Conservation (phyloP, 2,113 vertebrate genomes). For the Cranoglanis bouderius region DNA sequence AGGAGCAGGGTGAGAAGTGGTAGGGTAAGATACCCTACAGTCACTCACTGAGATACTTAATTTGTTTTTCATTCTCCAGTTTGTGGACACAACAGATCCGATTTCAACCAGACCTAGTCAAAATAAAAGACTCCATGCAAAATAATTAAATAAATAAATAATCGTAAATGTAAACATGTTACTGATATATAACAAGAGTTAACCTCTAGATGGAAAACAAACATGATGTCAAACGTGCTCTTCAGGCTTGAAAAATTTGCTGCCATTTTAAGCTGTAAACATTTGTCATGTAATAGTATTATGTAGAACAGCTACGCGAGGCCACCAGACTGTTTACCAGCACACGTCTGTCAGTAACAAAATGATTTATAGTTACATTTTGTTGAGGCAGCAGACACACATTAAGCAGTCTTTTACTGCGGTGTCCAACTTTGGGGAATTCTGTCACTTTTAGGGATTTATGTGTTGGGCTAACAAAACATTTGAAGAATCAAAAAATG, state of each 20-base stretch:
- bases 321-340: background rate
- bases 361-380: conserved; percentile 19
- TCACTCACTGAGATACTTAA: background rate
- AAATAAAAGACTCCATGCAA: background rate
- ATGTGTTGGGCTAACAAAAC: background rate
- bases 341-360: background rate
- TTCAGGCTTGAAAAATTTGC: background rate
- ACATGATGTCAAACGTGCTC: background rate
- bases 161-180: background rate
- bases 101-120: background rate
- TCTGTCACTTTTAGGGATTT: background rate
- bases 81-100: background rate
- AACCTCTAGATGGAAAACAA: background rate
- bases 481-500: background rate
- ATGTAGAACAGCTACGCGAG: background rate
- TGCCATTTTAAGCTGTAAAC: background rate
- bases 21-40: background rate
- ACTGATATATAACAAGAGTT: background rate
- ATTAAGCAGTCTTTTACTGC: background rate
- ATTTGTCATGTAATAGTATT: background rate
- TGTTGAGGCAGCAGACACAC: background rate
- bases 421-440: background rate
- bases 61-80: too few relatives aligned
- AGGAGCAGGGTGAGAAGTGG: background rate
- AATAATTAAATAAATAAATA: background rate